Conservation (phyloP, 2,888 invertebrate species). For the Flexamia atlantica region DNA sequence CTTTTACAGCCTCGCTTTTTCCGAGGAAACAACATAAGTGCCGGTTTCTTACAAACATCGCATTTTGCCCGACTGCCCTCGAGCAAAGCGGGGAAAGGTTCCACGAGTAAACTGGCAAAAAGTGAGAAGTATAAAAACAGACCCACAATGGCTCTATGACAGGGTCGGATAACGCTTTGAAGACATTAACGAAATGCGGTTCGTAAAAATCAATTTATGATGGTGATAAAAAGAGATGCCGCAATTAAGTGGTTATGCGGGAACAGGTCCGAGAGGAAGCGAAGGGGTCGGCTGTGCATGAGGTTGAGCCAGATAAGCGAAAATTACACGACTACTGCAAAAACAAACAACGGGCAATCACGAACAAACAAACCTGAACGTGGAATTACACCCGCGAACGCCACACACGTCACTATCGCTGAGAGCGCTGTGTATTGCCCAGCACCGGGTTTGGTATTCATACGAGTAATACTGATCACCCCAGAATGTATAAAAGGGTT, state of each 20-base stretch:
- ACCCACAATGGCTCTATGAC: background rate
- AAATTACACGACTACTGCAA: slow-evolving; percentile 42
- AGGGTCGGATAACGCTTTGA: slow-evolving; percentile 19
- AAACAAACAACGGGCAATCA: slow-evolving; percentile 43
- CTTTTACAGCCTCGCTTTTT: slow-evolving; percentile 19
- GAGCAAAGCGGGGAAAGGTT: background rate
- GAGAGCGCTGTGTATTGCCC: no score
- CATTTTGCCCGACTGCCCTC: background rate
- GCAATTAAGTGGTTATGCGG: slow-evolving; percentile 49
- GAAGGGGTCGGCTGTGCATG: background rate
- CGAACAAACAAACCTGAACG: slow-evolving; percentile 26
- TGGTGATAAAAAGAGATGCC: slow-evolving; percentile 27
- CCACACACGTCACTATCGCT: background rate
- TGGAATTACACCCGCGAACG: slow-evolving; percentile 20
- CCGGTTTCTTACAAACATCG: background rate
- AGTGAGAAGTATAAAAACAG: background rate
- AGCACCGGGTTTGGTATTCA: no score
- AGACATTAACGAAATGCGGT: slow-evolving; percentile 46
- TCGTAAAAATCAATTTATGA: slow-evolving; percentile 53
- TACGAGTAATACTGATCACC: no score
- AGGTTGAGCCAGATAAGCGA: slow-evolving; percentile 25
- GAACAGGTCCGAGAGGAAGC: slow-evolving; percentile 47
- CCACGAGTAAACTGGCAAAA: background rate
- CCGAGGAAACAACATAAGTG: background rate
- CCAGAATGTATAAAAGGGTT: no score